Evolutionary conservation across 2,888 invertebrate species (phyloP).

Genomic region (Lagria hirta): DNA sequence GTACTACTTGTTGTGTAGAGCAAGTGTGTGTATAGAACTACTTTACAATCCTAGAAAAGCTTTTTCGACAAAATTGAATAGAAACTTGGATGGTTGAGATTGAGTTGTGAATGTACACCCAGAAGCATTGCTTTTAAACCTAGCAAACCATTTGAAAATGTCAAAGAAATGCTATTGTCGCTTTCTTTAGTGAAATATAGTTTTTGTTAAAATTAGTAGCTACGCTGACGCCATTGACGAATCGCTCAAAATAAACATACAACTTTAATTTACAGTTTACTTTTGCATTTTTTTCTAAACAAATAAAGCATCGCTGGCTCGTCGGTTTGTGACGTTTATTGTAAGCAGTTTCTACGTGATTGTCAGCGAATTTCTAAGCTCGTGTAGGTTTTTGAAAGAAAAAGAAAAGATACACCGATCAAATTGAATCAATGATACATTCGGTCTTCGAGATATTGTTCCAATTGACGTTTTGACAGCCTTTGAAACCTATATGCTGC

Average conservation of each 20-base stretch:
- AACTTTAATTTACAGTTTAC: constrained; percentile 25
- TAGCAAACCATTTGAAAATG: no score
- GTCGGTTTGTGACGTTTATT: constrained; percentile 33
- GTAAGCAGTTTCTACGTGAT: constrained; percentile 32
- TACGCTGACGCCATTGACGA: no score
- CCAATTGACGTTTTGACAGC: constrained; percentile 28
- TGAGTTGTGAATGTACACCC: no score
- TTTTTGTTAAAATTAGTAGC: no score
- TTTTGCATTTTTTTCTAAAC: constrained; percentile 25
- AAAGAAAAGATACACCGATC: constrained; percentile 28
- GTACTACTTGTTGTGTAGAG: no score
- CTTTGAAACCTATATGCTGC: constrained; percentile 25
- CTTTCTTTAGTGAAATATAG: no score
- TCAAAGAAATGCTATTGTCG: no score
- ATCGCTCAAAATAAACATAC: constrained; percentile 16
- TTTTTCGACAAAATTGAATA: no score
- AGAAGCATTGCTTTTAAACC: no score
- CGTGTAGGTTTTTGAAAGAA: constrained; percentile 21
- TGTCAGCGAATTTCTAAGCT: constrained; percentile 32
- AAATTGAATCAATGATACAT: constrained; percentile 30
- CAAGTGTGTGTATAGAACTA: no score
- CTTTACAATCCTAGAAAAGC: no score
- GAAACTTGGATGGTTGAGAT: no score
- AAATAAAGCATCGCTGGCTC: constrained; percentile 28
- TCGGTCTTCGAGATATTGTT: constrained; percentile 26